Conservation (phyloP, 2,797 vertebrate genomes). For the Neostethus bicornis region DNA sequence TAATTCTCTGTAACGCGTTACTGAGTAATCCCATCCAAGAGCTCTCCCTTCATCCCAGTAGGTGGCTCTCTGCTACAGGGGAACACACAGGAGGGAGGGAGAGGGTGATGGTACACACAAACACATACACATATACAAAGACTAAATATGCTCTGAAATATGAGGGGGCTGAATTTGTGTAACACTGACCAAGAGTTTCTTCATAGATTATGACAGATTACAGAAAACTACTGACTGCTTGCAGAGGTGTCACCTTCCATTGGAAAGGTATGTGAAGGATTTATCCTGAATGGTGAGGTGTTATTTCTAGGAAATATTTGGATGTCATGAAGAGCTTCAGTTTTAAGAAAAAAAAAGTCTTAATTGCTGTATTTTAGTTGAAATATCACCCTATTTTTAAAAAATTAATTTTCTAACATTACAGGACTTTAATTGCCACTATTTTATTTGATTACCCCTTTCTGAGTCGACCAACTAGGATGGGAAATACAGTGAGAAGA, state of each 20-base stretch:
- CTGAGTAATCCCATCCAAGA: constrained; percentile 30
- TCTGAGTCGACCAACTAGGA: constrained; percentile 25
- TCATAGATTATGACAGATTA: background rate
- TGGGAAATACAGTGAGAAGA: background rate
- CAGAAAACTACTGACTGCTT: constrained; percentile 2
- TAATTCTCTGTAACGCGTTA: constrained; percentile 23
- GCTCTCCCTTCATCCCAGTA: constrained; percentile 64
- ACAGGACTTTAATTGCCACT: constrained; percentile 17
- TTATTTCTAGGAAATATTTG: background rate
- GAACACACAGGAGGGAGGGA: constrained; percentile 46
- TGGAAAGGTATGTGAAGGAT: constrained; percentile 31
- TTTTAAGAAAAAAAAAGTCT: background rate
- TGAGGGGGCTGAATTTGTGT: constrained; percentile 1
- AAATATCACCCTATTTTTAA: too few relatives aligned
- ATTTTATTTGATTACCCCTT: constrained; percentile 17
- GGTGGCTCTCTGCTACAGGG: constrained; percentile 73
- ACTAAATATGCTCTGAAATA: background rate
- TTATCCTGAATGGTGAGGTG: background rate
- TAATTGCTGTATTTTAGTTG: background rate
- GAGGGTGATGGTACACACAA: background rate
- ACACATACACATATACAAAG: background rate
- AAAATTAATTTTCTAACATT: too few relatives aligned
- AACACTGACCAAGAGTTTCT: constrained; percentile 15
- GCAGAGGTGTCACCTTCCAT: constrained; percentile 33
- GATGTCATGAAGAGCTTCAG: background rate